Conservation (phyloP, 2,888 invertebrate genomes). For the Halictus ligatus region DNA sequence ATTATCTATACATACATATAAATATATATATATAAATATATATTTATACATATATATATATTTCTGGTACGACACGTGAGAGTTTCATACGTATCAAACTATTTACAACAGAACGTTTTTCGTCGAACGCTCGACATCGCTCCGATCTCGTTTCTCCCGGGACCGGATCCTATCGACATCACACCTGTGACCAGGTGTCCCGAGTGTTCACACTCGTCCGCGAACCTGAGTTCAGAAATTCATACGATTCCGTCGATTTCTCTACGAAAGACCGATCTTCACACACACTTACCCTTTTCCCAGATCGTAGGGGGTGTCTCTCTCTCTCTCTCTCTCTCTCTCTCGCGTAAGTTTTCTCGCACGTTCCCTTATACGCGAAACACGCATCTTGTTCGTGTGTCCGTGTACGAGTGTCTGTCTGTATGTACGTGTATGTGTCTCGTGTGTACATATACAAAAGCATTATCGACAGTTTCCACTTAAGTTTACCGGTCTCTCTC, state of each 20-base stretch:
- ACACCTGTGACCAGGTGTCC: neutral
- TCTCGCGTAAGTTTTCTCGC: neutral
- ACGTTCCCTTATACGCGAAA: neutral
- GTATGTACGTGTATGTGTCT: slow-evolving; percentile 32
- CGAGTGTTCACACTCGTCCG: slow-evolving; percentile 6
- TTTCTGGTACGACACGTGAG: slow-evolving; percentile 42
- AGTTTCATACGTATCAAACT: slow-evolving; percentile 62
- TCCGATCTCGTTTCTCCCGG: neutral
- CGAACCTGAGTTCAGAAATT: slow-evolving; percentile 18
- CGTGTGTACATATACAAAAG: slow-evolving; percentile 80
- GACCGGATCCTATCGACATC: neutral
- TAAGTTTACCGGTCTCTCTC: slow-evolving; percentile 66
- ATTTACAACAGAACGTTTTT: slow-evolving; percentile 74
- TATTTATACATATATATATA: neutral
- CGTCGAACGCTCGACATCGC: slow-evolving; percentile 44
- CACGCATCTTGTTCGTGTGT: neutral
- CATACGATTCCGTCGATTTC: slow-evolving; percentile 13
- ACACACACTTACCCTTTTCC: slow-evolving; percentile 1
- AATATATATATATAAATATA: neutral
- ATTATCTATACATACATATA: neutral
- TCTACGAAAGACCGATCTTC: slow-evolving; percentile 6
- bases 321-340: slow-evolving; percentile 3
- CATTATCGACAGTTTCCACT: slow-evolving; percentile 79
- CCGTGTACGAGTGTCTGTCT: slow-evolving; percentile 37
- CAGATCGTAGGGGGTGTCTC: neutral